Evolutionary conservation across 2,888 invertebrate genomes (phyloP).

Genomic region (Cylloceria caligata): DNA sequence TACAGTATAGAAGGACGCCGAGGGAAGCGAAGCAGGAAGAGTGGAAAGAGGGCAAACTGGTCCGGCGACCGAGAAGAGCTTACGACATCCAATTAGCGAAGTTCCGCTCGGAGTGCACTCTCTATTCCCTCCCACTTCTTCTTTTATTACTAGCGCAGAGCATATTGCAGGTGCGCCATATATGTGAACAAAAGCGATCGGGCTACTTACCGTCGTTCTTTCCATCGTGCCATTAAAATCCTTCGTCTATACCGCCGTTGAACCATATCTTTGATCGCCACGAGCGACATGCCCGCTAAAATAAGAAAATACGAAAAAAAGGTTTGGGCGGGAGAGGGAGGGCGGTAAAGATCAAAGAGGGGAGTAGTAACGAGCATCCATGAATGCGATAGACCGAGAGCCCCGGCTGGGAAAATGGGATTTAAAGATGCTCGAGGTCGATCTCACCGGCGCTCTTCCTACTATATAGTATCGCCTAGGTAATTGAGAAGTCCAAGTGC

Average conservation of each 20-base stretch:
- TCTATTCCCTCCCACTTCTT: constrained; percentile 25
- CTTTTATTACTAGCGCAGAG: constrained; percentile 2
- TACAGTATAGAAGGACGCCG: background rate
- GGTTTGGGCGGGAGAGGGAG: background rate
- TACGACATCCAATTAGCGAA: constrained; percentile 69
- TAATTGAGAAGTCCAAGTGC: constrained; percentile 58
- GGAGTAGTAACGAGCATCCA: constrained; percentile 27
- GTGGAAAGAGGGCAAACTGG: constrained; percentile 40
- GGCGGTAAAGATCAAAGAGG: constrained; percentile 24
- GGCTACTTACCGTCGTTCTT: constrained; percentile 61
- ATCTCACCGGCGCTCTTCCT: constrained; percentile 15
- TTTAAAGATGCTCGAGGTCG: constrained; percentile 55
- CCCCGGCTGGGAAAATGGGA: constrained; percentile 30
- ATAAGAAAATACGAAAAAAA: constrained; percentile 17
- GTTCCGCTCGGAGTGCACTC: constrained; percentile 50
- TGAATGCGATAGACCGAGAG: constrained; percentile 36
- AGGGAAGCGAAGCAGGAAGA: constrained; percentile 12
- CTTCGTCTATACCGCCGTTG: constrained; percentile 33
- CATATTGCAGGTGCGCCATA: background rate
- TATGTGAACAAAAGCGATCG: constrained; percentile 61
- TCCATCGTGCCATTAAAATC: constrained; percentile 57
- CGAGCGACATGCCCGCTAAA: constrained; percentile 1
- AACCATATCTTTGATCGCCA: constrained; percentile 48
- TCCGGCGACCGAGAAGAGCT: constrained; percentile 57
- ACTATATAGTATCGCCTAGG: constrained; percentile 29